Conservation (phyloP, 2,888 invertebrate genomes). For the Salpingus planirostris region DNA sequence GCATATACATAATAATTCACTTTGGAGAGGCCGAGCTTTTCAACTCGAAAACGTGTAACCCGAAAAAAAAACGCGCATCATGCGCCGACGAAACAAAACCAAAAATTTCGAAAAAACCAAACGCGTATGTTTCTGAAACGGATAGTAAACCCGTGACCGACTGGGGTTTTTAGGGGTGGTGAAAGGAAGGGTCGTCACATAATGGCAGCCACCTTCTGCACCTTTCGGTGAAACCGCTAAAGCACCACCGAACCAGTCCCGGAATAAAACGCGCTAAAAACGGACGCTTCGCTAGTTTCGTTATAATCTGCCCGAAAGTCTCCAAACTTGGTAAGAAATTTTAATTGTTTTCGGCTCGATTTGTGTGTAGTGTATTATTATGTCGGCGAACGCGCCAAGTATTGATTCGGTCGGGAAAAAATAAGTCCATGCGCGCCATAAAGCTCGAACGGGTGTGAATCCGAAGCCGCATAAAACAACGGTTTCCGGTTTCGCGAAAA, state of each 20-base stretch:
- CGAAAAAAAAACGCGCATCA: no score
- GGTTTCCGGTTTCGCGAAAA: no score
- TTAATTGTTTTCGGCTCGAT: background rate
- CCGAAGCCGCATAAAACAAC: conserved; percentile 31
- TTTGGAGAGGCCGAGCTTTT: no score
- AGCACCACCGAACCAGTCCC: conserved; percentile 9
- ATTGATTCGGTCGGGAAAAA: conserved; percentile 40
- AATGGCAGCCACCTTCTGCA: no score
- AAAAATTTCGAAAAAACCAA: no score
- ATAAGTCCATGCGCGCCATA: conserved; percentile 42
- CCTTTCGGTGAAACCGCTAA: conserved; percentile 6
- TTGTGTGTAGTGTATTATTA: conserved; percentile 20
- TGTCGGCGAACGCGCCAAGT: conserved; percentile 25
- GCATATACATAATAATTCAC: conserved; percentile 31
- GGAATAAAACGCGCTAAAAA: conserved; percentile 21
- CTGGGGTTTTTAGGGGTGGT: no score
- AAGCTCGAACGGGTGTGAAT: conserved; percentile 33
- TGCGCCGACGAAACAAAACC: no score
- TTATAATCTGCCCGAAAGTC: conserved; percentile 1
- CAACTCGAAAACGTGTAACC: no score
- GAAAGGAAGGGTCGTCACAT: no score
- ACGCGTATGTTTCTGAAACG: conserved; percentile 6
- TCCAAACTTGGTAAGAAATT: background rate
- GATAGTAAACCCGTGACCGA: conserved; percentile 25
- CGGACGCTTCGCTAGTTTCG: conserved; percentile 15